Evolutionary conservation across 1,140 invertebrate genomes (phyloP), one percentile per base, ranked within the genome.

Genomic region (Aplysia californica): DNA sequence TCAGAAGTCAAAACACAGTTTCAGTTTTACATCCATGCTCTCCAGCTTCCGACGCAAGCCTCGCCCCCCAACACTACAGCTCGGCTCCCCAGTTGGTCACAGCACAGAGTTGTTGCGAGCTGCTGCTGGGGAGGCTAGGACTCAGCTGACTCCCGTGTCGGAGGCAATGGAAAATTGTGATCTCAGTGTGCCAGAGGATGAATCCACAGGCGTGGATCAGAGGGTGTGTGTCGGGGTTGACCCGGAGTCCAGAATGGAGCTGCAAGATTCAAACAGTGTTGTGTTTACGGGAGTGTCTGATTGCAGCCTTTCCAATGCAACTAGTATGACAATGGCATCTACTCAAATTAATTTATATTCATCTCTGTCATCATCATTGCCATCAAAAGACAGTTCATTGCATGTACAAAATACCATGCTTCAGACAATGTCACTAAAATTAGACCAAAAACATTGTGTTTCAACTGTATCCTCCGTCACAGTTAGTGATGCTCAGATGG

Each of bases 131-230:
- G 70, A 61, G 39, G 29, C 55, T 33, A 38, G 55, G 41, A 36
- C 31, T 20, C 72, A 75, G 33, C 39, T 75, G 4, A 75, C 72
- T 23, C 72, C 72, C 20, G 72, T 75, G 20, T 75, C 72, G 3
- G 72, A 75, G 72, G 61, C 61, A n/a, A 31, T 66, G 23, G 72
- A 75, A 33, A 75, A 75, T 41, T 65, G 38, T 75, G 72, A 75
- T 66, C 58, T 66, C 39, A 64, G 21, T 26, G 1, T 26, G 21
- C 18, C 56, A 36, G 71, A 73, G n/a, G 36, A 61, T 18, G 29
- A 21, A 6, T 18, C 58, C 44, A 50, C n/a, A n/a, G n/a, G n/a
- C n/a, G 33, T 26, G 6, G 15, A 1, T 5, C 33, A 39, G 35
- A 67, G 5, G 33, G 65, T 6, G 26, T 67, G 65, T 44, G 31